phyloP scores from a whole-genome alignment of 2,888 invertebrate species.

The Watsonalla binaria region DNA sequence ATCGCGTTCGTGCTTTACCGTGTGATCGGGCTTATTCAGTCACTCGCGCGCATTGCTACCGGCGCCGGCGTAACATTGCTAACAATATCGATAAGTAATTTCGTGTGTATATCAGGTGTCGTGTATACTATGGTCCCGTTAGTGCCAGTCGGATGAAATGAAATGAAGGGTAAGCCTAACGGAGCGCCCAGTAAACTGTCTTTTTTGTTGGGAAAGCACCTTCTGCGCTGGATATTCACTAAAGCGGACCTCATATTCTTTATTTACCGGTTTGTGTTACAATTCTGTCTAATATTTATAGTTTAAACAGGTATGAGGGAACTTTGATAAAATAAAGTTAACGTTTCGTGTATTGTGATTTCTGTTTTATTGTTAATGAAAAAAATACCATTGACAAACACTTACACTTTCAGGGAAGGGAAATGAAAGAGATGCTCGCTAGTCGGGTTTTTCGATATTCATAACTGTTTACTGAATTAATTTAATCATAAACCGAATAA shows the following conservation, averaged over 20 bases:
- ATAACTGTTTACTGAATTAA: no score
- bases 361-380: no score
- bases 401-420: no score
- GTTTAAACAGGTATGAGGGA: no score
- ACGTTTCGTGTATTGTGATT: no score
- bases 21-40: constrained; percentile 25
- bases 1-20: constrained; percentile 13
- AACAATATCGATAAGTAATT: not conserved
- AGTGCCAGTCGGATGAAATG: constrained; percentile 26
- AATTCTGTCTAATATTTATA: not conserved
- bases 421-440: no score
- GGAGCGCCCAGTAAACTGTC: constrained; percentile 50
- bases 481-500: no score
- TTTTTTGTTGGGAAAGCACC: constrained; percentile 73
- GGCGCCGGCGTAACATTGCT: constrained; percentile 6
- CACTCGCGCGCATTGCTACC: constrained; percentile 29
- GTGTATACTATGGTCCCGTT: constrained; percentile 4
- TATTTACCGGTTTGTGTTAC: constrained; percentile 79
- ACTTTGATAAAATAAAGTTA: no score
- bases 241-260: constrained; percentile 80
- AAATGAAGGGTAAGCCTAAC: constrained; percentile 61
- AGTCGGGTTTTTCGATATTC: no score
- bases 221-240: constrained; percentile 81
- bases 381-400: no score
- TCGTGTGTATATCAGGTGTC: constrained; percentile 10